Percentiles rank a stretch among this genome's conserved stretches.
Conservation (phyloP, 2,113 vertebrate species). For the Pristiophorus japonicus region DNA sequence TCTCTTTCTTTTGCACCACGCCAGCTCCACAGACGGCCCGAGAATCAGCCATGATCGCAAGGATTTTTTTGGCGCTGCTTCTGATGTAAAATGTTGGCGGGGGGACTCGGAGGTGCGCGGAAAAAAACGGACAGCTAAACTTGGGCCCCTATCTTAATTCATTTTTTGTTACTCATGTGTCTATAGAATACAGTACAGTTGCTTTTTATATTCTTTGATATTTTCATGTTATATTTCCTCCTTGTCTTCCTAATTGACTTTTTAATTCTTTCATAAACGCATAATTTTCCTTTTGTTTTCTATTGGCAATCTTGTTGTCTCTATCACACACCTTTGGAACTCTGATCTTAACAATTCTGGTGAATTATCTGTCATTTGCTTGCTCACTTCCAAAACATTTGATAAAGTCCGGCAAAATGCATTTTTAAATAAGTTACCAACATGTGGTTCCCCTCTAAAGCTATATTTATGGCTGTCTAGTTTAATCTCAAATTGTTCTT, state of each 20-base stretch:
- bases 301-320: background rate
- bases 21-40: too few species aligned
- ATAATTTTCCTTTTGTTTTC: background rate
- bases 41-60: too few species aligned
- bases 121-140: too few species aligned
- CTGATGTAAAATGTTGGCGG: too few species aligned
- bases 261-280: background rate
- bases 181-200: background rate
- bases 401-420: background rate
- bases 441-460: background rate
- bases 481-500: background rate
- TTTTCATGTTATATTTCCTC: background rate
- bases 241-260: background rate
- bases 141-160: background rate
- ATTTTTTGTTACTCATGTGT: background rate
- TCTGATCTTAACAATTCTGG: background rate
- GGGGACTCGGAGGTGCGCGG: too few species aligned
- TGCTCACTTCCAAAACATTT: background rate
- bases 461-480: slow-evolving; percentile 1
- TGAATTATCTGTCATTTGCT: background rate
- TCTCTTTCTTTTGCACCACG: too few species aligned
- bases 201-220: background rate
- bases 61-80: too few species aligned
- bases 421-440: background rate
- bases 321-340: background rate